phyloP scores from a whole-genome alignment of 2,888 invertebrate genomes.

The Phragmatobia fuliginosa region DNA sequence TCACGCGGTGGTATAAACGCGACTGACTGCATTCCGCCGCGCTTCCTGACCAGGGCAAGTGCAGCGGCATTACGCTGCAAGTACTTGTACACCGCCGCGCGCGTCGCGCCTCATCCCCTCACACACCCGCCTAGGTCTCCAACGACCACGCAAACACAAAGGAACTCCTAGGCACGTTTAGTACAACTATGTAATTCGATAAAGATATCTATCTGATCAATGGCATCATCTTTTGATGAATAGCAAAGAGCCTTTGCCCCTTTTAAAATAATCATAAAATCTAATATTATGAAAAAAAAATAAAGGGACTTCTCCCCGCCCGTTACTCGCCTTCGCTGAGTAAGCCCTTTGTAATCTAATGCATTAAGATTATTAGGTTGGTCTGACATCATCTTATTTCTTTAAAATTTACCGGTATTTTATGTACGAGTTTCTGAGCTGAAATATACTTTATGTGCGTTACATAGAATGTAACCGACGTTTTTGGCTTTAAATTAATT shows the following conservation, averaged over 20 bases:
- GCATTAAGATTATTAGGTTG: conserved; percentile 81
- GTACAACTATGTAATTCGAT: conserved; percentile 65
- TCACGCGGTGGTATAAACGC: conserved; percentile 74
- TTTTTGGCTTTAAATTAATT: conserved; percentile 27
- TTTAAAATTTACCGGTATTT: conserved; percentile 68
- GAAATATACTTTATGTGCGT: conserved; percentile 39
- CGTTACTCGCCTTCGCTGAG: conserved; percentile 57
- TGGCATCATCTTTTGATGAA: conserved; percentile 63
- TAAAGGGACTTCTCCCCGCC: conserved; percentile 64
- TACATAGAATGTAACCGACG: conserved; percentile 24
- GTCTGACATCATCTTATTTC: conserved; percentile 71
- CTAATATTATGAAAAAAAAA: conserved; percentile 74
- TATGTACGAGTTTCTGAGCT: conserved; percentile 45
- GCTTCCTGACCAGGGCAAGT: conserved; percentile 86
- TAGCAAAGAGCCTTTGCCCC: conserved; percentile 62
- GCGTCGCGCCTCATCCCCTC: conserved; percentile 27
- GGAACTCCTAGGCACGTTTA: conserved; percentile 53
- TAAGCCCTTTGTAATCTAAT: conserved; percentile 78
- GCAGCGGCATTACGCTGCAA: conserved; percentile 82
- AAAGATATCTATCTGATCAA: conserved; percentile 62
- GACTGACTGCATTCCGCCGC: conserved; percentile 86
- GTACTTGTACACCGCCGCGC: conserved; percentile 58
- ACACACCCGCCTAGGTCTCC: conserved; percentile 61
- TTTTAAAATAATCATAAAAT: conserved; percentile 78
- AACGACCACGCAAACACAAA: conserved; percentile 61